Evolutionary conservation across 2,888 invertebrate genomes (phyloP), one percentile per base, ranked within the genome.

Genomic region (Proisotoma minuta): DNA sequence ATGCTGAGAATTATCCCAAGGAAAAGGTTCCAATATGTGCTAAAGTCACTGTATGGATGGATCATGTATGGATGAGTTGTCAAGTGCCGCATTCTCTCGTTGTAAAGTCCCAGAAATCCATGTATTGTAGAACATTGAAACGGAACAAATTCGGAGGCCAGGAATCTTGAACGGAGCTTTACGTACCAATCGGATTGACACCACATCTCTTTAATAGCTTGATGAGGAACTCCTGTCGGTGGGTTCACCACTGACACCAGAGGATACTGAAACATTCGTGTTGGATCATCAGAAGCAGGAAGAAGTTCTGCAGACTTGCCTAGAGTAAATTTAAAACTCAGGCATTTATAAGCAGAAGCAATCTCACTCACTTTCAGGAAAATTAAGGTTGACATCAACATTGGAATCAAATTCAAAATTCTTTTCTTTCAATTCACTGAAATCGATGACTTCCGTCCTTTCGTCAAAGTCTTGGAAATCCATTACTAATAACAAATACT

Each of bases 21-120:
- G 40, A 66, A 15, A 15, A 47, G 26, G 23, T 54, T 58, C 66
- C 66, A 66, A 22, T 29, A 34, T 28, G 49, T 59, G 29, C 28
- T 54, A 57, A 66, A 66, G 28, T 66, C 52, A 28, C 63, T 61
- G 48, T 43, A 61, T 3, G 66, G 66, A 47, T 66, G 63, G 18
- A 66, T 63, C n/a, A 59, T 56, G 51, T 48, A 57, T 15, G 66
- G 63, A 49, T 43, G 57, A 3, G 59, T 40, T 3, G 61, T 39
- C 15, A 63, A 40, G 23, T 66, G 66, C 10, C 54, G 58, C 40
- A 57, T 62, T 3, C 66, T 43, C 18, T 66, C 63, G 22, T 57
- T 50, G 28, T 57, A 48, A 1, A 63, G 23, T 12, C 63, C 52
- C 4, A 57, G 18, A 28, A 43, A 47, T 1, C 62, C 62, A 18